These are phyloP conservation scores for Hemicrepidius hirtus DNA, from an alignment of 2,888 invertebrate genomes.

Conservation along the genomic window DNA sequence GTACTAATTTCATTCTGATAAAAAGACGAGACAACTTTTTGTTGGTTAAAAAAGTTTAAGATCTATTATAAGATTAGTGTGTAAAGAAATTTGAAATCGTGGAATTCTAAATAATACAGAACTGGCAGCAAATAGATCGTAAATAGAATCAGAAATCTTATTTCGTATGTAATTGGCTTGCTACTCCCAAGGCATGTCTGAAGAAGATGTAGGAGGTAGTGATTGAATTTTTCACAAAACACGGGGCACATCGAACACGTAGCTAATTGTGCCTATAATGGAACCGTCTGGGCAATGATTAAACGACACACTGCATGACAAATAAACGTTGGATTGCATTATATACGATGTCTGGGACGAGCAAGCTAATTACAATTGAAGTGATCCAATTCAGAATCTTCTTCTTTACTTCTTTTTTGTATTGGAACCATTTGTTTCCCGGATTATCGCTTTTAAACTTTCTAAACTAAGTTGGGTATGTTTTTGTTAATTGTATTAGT, in stretches of 20 bases:
- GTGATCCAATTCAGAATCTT: background rate
- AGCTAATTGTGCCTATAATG: conserved; percentile 48
- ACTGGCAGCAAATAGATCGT: conserved; percentile 37
- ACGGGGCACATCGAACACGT: conserved; percentile 38
- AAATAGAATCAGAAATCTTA: conserved; percentile 53
- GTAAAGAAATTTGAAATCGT: background rate
- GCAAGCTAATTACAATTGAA: conserved; percentile 34
- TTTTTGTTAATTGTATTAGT: background rate
- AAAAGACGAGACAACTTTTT: no score
- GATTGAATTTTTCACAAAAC: conserved; percentile 52
- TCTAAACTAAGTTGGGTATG: background rate
- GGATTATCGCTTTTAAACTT: background rate
- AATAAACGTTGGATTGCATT: conserved; percentile 41
- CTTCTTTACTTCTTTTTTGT: background rate
- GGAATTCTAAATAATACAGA: background rate
- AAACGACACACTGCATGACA: conserved; percentile 43
- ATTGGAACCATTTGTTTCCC: background rate
- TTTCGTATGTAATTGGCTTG: conserved; percentile 50
- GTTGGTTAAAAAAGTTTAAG: no score
- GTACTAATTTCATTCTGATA: no score
- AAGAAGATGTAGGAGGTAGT: conserved; percentile 43
- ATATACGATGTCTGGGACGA: conserved; percentile 36
- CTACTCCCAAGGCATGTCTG: conserved; percentile 46
- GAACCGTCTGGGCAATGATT: conserved; percentile 48
- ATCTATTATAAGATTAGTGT: background rate